These are phyloP conservation scores for Neofelis nebulosa DNA, from an alignment of 2,113 vertebrate species.

Conservation along the genomic window DNA sequence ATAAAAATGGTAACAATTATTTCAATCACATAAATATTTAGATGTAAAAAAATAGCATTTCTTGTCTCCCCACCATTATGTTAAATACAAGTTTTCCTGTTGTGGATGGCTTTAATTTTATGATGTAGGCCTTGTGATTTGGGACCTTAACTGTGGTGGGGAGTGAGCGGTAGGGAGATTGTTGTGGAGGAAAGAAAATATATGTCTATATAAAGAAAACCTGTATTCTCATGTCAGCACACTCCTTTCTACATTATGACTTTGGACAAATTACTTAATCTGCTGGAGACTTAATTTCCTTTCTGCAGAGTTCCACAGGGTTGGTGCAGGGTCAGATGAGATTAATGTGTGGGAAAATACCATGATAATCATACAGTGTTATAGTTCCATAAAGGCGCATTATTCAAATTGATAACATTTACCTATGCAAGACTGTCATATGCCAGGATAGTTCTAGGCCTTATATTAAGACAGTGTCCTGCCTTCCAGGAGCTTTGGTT, in stretches of 20 bases:
- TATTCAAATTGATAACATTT: constrained; percentile 42
- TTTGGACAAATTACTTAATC: constrained; percentile 58
- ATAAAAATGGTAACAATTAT: not conserved
- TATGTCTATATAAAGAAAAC: constrained; percentile 28
- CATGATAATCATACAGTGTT: constrained; percentile 39
- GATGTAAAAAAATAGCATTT: not conserved
- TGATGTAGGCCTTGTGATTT: not conserved
- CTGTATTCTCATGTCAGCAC: not conserved
- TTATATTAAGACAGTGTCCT: not conserved
- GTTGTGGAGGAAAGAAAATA: not conserved
- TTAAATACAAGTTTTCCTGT: not conserved
- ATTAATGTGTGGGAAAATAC: constrained; percentile 69
- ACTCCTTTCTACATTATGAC: constrained; percentile 19
- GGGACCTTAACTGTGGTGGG: not conserved
- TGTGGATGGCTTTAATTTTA: not conserved
- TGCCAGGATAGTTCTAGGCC: not conserved
- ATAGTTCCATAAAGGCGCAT: constrained; percentile 38
- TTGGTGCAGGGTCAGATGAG: constrained; percentile 51
- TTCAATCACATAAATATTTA: not conserved
- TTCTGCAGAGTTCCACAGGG: constrained; percentile 50
- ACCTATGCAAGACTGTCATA: constrained; percentile 1
- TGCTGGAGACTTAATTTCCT: constrained; percentile 68
- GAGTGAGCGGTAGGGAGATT: not conserved
- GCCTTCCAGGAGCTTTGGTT: not conserved
- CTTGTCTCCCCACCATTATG: not conserved